Evolutionary conservation across 2,797 vertebrate genomes (phyloP), one percentile per base, ranked within the genome.

Genomic region (Chiroxiphia lanceolata): DNA sequence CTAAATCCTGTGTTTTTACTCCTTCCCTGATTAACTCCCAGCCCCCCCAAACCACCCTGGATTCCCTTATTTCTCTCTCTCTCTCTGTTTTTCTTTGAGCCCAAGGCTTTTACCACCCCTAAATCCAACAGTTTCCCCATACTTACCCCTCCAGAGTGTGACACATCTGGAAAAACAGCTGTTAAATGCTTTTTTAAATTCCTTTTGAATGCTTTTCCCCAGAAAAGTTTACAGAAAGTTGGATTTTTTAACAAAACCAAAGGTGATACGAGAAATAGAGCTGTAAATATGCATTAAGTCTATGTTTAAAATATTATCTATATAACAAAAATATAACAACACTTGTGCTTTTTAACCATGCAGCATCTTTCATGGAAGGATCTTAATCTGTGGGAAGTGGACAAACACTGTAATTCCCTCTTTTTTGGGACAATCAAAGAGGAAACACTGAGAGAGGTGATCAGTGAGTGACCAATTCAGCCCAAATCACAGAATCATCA

Each of bases 1-100:
- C 48, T 57, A 40, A 85, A 45, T 71, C 36, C 69, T 50, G 3
- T 13, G 7, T 25, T 75, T 81, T 56, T 34, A 12, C 15, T 71
- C 16, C 6, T 61, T 78, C 17, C 56, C 63, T 34, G 15, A 14
- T 60, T 11, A 83, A 34, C 6, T 31, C 13, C 4, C 53, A 72
- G 23, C 33, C 59, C 50, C 0, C 34, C 12, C 31, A 76, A 68
- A 33, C 9, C 0, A 0, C 27, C 5, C 15, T 2, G 4, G 5
- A 20, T 4, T 4, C 27, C 31, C 18, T 10, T 9, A 8, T 50
- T 75, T 82, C 59, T 87, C 77, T 83, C 48, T 51, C 50, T 29
- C 57, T 57, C 40, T 91, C 25, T n/a, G n/a, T 83, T 53, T 20
- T 51, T 21, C 83, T 34, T 6, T 29, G 72, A 63, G 27, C 18